These are phyloP conservation scores for Oreochromis grahami DNA, from an alignment of 2,797 vertebrate genomes.

Conservation along the genomic window DNA sequence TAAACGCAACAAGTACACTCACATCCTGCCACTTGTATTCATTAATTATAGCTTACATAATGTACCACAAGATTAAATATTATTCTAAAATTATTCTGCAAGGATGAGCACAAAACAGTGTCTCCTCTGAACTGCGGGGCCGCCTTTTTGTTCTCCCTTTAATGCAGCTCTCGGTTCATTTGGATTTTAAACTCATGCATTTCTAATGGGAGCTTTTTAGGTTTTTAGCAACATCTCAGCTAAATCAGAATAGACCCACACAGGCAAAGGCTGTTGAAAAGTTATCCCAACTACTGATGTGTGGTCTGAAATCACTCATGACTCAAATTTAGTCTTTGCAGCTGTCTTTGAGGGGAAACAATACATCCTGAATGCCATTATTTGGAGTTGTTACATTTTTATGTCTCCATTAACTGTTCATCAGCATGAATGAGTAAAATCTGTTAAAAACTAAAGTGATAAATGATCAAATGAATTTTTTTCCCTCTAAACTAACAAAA, in stretches of 20 bases:
- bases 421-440: neutral
- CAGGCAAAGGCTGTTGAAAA: neutral
- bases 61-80: neutral
- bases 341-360: neutral
- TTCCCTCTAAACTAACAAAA: neutral
- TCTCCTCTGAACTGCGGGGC: neutral
- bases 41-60: constrained; percentile 31
- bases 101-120: constrained; percentile 32
- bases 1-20: neutral
- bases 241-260: neutral
- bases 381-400: neutral
- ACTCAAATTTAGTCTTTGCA: neutral
- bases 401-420: neutral
- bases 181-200: constrained; percentile 42
- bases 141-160: constrained; percentile 34
- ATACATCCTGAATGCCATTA: neutral
- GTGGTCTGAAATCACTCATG: neutral
- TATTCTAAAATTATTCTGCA: constrained; percentile 39
- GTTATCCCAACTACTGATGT: neutral
- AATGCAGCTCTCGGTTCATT: constrained; percentile 34
- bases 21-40: neutral
- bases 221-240: neutral
- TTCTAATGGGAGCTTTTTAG: constrained; percentile 45
- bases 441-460: neutral
- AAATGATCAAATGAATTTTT: neutral